Base-by-base conservation (phyloP, 37 sponge, comb jelly and placozoan genomes). In the Lycopodina hypogea region DNA sequence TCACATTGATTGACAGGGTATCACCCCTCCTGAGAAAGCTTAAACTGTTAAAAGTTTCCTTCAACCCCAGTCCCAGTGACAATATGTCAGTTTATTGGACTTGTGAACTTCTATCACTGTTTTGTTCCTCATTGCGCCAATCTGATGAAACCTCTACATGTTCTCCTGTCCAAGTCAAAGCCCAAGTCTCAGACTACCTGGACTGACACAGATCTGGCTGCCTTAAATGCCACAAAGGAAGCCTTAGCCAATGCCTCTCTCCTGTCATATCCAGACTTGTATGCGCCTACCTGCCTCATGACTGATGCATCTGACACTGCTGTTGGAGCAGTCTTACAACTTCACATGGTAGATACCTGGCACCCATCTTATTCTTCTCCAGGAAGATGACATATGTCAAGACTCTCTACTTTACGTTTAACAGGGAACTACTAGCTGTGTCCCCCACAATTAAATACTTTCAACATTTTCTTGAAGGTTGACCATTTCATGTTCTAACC, bases 361-460 rank as follows among this genome's bases (percentile, higher is more conserved):
- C 23, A 64, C 65, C 87, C 87, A 89, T 84, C 50, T 74, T 77
- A 0, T 84, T 69, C 58, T 90, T 85, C 59, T 89, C 84, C 9
- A 60, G 34, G 29, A 82, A 82, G 70, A 18, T 86, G 69, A 62
- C 71, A 37, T 83, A 74, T 1, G 75, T 75, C 56, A 87, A 90
- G 64, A 86, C 78, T 1, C 74, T 75, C 66, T 90, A 90, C 80
- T 82, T 83, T 33, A 82, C 87, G 45, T 86, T 90, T 22, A 87
- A 86, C 70, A 51, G 90, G 6, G 79, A 90, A 40, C 29, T 90
- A 17, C 56, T 90, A 11, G 91, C 83, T 51, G 76, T 78, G 2
- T 84, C 80, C 65, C 72, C 80, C 6, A 71, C 90, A 35, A 84
- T 84, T 67, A 75, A 63, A 58, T 83, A 90, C 28, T 90, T 86